These are phyloP conservation scores for Heliopora coerulea DNA, from an alignment of 92 coral and sea anemone genomes.

Conservation along the genomic window DNA sequence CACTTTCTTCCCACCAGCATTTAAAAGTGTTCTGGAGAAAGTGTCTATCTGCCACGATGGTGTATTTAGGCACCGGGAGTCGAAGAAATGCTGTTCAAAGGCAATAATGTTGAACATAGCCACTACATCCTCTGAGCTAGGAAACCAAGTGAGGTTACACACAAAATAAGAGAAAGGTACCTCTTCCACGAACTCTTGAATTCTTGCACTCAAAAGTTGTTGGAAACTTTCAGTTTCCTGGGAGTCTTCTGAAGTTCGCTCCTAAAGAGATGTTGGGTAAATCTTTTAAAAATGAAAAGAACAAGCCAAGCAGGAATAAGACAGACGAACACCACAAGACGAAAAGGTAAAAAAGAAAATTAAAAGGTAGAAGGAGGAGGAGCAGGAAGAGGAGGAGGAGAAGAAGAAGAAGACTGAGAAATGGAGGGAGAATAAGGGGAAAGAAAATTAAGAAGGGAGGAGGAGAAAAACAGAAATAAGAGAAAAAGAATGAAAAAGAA, in stretches of 20 bases:
- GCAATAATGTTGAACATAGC: too few species aligned
- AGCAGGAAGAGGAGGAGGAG: neutral
- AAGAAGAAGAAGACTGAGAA: neutral
- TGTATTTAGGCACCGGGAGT: too few species aligned
- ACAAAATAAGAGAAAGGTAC: constrained; percentile 50
- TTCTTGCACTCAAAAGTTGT: constrained; percentile 91
- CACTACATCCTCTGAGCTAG: too few species aligned
- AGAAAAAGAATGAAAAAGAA: neutral
- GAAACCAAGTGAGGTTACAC: too few species aligned
- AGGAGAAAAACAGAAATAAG: too few species aligned
- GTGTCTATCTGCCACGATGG: too few species aligned
- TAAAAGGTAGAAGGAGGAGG: neutral
- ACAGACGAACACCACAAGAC: too few species aligned
- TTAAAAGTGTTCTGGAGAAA: too few species aligned
- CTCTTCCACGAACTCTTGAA: constrained; percentile 99
- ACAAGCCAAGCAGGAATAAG: too few species aligned
- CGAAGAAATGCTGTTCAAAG: too few species aligned
- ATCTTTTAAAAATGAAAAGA: neutral
- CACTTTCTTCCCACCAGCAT: too few species aligned
- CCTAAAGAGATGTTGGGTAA: constrained; percentile 45
- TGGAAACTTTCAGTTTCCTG: constrained; percentile 97
- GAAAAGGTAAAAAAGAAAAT: neutral
- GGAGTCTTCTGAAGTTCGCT: constrained; percentile 96
- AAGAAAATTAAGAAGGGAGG: too few species aligned
- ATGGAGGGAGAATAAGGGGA: neutral